Evolutionary conservation across 2,113 vertebrate genomes (phyloP).

Genomic region (Engystomops pustulosus): DNA sequence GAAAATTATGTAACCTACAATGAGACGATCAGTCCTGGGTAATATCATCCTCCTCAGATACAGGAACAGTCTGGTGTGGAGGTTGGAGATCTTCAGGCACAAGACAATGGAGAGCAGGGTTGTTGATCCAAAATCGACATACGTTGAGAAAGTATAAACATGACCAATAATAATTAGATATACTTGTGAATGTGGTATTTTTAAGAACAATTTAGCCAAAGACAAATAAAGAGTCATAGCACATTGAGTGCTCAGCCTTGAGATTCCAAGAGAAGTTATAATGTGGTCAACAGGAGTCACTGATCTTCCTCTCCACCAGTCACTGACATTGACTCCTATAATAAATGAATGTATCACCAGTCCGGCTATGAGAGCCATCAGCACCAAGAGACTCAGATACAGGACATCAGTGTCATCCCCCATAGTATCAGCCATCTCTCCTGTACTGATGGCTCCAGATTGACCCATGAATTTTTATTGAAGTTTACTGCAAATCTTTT

Average conservation of each 20-base stretch:
- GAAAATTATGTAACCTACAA: not conserved
- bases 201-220: not conserved
- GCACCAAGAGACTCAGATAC: not conserved
- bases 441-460: not conserved
- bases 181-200: not conserved
- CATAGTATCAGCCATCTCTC: not conserved
- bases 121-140: not conserved
- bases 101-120: not conserved
- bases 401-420: not conserved
- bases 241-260: not conserved
- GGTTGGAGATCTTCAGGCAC: not conserved
- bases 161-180: not conserved
- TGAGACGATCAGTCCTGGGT: not conserved
- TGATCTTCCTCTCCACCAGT: not conserved
- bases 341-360: not conserved
- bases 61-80: too few relatives aligned
- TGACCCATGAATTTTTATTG: too few relatives aligned
- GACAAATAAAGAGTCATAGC: not conserved
- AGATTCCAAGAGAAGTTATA: not conserved
- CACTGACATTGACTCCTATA: not conserved
- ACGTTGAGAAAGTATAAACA: not conserved
- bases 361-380: not conserved
- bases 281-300: not conserved
- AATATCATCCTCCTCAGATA: too few relatives aligned
- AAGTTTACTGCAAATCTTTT: too few relatives aligned